These are phyloP conservation scores for Doris montereyensis DNA, from an alignment of 2,888 invertebrate genomes.

Conservation along the genomic window DNA sequence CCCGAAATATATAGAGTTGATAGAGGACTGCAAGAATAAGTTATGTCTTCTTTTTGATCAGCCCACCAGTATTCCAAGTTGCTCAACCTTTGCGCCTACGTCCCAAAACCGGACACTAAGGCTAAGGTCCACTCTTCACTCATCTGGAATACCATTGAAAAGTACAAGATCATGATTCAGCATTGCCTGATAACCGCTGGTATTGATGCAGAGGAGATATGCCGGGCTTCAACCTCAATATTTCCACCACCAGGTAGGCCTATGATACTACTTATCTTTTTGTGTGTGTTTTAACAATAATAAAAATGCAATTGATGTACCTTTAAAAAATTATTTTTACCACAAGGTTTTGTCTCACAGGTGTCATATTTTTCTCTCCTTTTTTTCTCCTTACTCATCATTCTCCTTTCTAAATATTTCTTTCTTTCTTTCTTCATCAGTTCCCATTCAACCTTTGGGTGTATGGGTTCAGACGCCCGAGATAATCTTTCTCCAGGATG, in stretches of 20 bases:
- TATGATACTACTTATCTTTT: no score
- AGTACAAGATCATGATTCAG: background rate
- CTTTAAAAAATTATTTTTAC: no score
- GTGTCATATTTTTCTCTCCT: background rate
- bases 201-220: background rate
- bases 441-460: background rate
- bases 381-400: background rate
- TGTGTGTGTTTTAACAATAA: no score
- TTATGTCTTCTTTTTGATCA: no score
- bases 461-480: no score
- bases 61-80: no score
- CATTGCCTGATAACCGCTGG: background rate
- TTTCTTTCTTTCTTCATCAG: background rate
- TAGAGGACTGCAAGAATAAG: no score
- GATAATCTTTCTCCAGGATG: no score
- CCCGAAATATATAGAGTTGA: no score
- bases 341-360: no score
- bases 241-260: background rate
- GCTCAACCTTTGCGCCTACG: constrained; percentile 28
- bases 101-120: background rate
- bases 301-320: no score
- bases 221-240: background rate
- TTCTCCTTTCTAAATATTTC: background rate
- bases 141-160: background rate
- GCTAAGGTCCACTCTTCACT: background rate